phyloP scores from a whole-genome alignment of 2,888 invertebrate species.

The Seira sanloemensis region DNA sequence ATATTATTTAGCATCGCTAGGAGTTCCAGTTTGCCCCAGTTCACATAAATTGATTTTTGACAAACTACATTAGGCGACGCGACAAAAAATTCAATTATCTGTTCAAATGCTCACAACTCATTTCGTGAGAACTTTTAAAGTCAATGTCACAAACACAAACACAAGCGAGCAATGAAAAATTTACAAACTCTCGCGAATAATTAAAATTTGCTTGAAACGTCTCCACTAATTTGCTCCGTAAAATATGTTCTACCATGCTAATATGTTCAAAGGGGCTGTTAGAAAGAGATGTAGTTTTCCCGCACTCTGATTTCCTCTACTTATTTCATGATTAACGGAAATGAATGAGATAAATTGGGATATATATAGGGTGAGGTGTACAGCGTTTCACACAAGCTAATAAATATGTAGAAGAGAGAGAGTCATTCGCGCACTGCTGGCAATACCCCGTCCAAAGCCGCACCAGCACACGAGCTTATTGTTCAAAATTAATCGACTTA shows the following conservation, averaged over 20 bases:
- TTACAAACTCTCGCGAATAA: too few relatives aligned
- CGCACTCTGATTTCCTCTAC: conserved; percentile 48
- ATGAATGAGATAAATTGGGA: conserved; percentile 63
- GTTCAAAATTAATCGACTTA: conserved; percentile 63
- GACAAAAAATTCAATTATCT: neutral
- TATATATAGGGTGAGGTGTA: conserved; percentile 22
- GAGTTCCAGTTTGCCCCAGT: conserved; percentile 73
- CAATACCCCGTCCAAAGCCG: conserved; percentile 3
- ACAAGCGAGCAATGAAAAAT: too few relatives aligned
- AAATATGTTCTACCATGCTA: neutral
- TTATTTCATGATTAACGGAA: conserved; percentile 63
- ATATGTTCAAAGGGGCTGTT: neutral
- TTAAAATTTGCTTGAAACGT: neutral
- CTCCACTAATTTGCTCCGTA: neutral
- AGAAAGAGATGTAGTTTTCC: neutral
- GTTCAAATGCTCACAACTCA: neutral
- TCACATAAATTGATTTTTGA: neutral
- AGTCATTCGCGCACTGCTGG: conserved; percentile 6
- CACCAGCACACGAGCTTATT: conserved; percentile 20
- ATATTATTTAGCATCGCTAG: conserved; percentile 73
- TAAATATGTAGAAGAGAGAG: neutral
- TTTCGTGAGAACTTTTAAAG: neutral
- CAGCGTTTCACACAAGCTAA: neutral
- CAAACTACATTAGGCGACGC: neutral
- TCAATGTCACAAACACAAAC: too few relatives aligned